Evolutionary conservation across 2,797 vertebrate genomes (phyloP).

Genomic region (Corythornis leucogaster): DNA sequence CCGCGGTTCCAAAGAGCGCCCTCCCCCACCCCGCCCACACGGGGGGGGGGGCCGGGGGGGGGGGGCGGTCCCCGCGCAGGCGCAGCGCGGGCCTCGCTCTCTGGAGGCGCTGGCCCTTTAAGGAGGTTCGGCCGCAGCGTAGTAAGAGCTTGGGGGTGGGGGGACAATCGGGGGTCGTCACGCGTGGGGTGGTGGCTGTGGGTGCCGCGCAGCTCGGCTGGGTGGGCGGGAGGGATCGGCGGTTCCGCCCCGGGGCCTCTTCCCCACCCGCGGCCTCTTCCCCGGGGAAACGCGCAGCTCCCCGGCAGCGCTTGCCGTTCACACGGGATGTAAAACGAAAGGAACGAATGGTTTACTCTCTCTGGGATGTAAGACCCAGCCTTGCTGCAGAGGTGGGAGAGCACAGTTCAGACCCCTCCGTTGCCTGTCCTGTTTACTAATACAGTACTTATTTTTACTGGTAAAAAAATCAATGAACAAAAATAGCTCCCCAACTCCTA

Average conservation of each 20-base stretch:
- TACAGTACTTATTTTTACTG: background rate
- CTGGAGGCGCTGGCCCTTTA: background rate
- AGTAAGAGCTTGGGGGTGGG: background rate
- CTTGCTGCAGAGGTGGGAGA: background rate
- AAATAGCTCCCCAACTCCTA: background rate
- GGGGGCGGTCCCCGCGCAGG: background rate
- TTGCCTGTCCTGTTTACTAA: background rate
- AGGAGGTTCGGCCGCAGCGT: background rate
- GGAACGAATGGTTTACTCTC: no score
- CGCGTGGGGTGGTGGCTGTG: background rate
- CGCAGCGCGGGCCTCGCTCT: background rate
- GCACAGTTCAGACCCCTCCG: background rate
- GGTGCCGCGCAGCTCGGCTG: background rate
- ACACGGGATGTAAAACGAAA: no score
- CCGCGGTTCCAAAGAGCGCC: no score
- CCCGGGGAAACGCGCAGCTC: background rate
- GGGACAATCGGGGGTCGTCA: no score
- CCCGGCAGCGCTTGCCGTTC: background rate
- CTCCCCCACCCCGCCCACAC: no score
- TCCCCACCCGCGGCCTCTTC: no score
- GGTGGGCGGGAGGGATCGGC: background rate
- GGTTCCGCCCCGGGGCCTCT: no score
- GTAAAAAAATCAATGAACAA: background rate
- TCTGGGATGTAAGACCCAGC: background rate
- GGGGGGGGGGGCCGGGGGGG: no score